Base-by-base conservation (phyloP, 2,113 vertebrate genomes). In the Pedetes capensis region DNA sequence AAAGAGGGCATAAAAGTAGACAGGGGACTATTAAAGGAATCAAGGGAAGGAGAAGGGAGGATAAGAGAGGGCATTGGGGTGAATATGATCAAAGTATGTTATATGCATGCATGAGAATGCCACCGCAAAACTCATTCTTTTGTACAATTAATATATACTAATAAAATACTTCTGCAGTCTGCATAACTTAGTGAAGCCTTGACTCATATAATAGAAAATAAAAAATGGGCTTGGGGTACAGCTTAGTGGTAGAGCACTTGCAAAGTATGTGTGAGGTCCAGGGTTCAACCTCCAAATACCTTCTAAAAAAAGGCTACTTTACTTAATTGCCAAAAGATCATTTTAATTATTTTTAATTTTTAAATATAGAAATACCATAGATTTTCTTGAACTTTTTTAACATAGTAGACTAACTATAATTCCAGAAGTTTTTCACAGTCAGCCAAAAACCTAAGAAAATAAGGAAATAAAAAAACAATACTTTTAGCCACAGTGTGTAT, bases 401-500 rank as follows among this genome's bases (percentile, higher is more conserved):
- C 47, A 68, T 0, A 68, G 14, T 5, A 78, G 12, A 78, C 61
- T 87, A 8, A 85, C 44, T 83, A 23, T 39, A 68, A 92, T 44
- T 37, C 17, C 0, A 8, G 63, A 27, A 0, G 0, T 18, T 57
- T 72, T 88, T 44, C 71, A n/a, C 0, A 25, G 44, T 89, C 1
- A 51, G 23, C 0, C 1, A 39, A 8, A 90, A 0, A 17, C 12
- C 89, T 93, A 49, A 87, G 1, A 59, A 6, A 44, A 2, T 34
- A 32, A 57, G 74, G 84, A n/a, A 81, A 5, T 51, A 85, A 84
- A 93, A 57, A 95, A 34, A 91, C 94, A 71, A 71, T 42, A 93
- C 94, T 95, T 96, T 93, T 64, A 94, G 84, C 61, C 72, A 79
- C 68, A 74, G 53, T 12, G 51, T 79, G 69, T 87, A 94, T 84